Conservation (phyloP, 2,113 vertebrate species). For the Ceyx margarethae region DNA sequence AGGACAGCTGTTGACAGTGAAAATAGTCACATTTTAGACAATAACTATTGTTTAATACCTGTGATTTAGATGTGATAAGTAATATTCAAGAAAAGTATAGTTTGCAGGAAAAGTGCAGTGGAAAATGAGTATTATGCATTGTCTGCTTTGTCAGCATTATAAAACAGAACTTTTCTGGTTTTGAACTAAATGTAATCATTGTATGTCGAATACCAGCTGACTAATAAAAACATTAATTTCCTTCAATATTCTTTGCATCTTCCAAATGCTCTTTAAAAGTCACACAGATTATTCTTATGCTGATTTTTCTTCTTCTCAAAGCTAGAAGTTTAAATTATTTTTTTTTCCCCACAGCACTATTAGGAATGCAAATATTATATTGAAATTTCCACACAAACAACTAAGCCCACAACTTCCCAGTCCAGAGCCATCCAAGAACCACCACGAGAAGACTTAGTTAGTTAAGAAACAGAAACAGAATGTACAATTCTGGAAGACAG, state of each 20-base stretch:
- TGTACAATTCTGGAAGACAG: neutral
- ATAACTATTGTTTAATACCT: neutral
- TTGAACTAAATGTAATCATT: neutral
- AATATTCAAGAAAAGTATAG: neutral
- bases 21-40: neutral
- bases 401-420: neutral
- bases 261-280: neutral
- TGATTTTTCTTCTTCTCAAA: neutral
- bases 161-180: neutral
- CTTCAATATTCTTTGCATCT: neutral
- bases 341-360: neutral
- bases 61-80: neutral
- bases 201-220: neutral
- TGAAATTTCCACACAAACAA: slow-evolving; percentile 2
- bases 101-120: neutral
- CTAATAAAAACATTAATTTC: neutral
- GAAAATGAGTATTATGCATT: neutral
- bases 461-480: neutral
- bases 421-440: neutral
- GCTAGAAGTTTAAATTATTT: neutral
- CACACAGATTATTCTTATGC: neutral
- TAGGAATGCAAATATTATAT: slow-evolving; percentile 19
- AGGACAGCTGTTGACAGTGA: neutral
- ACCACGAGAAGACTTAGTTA: neutral
- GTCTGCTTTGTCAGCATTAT: neutral